phyloP scores from a whole-genome alignment of 2,113 vertebrate species.

The Pomatorhinus ruficollis region DNA sequence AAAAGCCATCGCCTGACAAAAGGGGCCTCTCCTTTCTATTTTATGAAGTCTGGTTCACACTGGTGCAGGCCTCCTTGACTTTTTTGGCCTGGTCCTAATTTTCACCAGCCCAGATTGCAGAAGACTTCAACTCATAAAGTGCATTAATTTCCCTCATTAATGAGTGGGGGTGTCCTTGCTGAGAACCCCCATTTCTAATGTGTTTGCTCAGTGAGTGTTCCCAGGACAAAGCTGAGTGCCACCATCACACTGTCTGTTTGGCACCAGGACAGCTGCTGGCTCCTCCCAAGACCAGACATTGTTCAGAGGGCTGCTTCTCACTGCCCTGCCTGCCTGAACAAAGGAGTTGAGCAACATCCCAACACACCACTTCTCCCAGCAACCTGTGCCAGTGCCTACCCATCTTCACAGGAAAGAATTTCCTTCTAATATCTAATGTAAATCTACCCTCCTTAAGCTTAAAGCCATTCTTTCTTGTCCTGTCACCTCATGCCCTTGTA shows the following conservation, averaged over 20 bases:
- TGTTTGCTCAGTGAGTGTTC: neutral
- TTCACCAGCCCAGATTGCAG: neutral
- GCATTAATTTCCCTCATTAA: neutral
- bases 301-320: neutral
- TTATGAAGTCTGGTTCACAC: neutral
- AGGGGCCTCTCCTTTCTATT: conserved; percentile 27
- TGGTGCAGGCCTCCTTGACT: neutral
- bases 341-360: fast-evolving
- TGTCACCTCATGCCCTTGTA: neutral
- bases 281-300: neutral
- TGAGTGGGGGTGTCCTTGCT: fast-evolving
- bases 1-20: conserved; percentile 28
- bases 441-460: neutral
- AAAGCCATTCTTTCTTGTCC: neutral
- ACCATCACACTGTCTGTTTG: fast-evolving
- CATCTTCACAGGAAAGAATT: neutral
- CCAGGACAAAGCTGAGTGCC: neutral
- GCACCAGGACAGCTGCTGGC: neutral
- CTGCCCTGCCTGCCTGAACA: neutral
- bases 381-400: neutral
- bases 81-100: neutral
- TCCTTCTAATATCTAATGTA: neutral
- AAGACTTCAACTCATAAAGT: neutral
- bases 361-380: neutral
- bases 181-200: neutral